Percentiles rank a stretch among this genome's conserved stretches.
Conservation (phyloP, 1,140 invertebrate genomes). For the Drosophila dunni region DNA sequence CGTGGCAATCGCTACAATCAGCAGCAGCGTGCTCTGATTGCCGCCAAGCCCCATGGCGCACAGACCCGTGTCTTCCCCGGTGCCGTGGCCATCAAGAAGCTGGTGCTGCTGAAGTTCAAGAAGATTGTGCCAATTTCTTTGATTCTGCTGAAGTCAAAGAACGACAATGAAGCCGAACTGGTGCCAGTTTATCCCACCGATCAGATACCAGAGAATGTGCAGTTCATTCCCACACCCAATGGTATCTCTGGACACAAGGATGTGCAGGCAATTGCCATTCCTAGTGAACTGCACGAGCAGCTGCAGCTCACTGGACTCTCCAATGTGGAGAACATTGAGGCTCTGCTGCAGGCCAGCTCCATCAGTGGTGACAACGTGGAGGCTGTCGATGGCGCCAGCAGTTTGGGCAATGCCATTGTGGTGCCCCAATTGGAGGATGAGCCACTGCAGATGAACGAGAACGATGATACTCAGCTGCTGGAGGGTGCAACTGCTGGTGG, state of each 20-base stretch:
- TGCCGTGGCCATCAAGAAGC: constrained; percentile 79
- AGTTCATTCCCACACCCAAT: constrained; percentile 81
- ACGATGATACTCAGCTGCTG: constrained; percentile 73
- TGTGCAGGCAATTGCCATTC: constrained; percentile 80
- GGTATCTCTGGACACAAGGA: constrained; percentile 81
- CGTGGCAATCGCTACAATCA: constrained; percentile 33
- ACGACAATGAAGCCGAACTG: constrained; percentile 78
- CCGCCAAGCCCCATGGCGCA: constrained; percentile 56
- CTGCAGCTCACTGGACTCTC: constrained; percentile 74
- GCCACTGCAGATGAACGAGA: constrained; percentile 66
- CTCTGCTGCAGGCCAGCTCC: constrained; percentile 70
- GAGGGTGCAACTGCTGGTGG: constrained; percentile 39
- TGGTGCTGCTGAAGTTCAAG: constrained; percentile 81
- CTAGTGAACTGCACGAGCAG: constrained; percentile 77
- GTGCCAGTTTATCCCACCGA: constrained; percentile 80
- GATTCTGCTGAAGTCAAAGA: constrained; percentile 75
- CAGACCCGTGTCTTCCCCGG: constrained; percentile 78
- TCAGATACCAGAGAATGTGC: constrained; percentile 77
- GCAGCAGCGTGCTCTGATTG: constrained; percentile 59
- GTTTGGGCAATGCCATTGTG: constrained; percentile 64
- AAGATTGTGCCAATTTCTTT: constrained; percentile 80
- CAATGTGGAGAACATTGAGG: constrained; percentile 80
- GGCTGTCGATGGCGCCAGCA: constrained; percentile 8
- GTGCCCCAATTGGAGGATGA: constrained; percentile 70
- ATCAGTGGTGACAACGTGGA: constrained; percentile 44